Evolutionary conservation across 2,797 vertebrate genomes (phyloP).

Genomic region (Poliocrania exsul): DNA sequence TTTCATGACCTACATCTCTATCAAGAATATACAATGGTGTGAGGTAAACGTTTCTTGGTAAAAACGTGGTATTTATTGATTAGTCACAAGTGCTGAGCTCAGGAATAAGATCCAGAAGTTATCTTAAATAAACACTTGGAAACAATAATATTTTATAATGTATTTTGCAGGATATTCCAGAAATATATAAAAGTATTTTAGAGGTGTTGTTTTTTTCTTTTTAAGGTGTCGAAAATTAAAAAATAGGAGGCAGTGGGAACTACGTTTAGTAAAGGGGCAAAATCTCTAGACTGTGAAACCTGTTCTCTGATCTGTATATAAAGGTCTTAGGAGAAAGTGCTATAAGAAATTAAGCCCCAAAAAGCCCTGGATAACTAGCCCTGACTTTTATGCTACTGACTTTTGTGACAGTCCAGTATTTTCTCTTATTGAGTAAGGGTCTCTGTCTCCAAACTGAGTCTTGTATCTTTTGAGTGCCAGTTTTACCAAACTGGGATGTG

Average conservation of each 20-base stretch:
- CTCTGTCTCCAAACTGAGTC: neutral
- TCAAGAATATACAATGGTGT: neutral
- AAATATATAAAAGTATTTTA: neutral
- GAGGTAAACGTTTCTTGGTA: neutral
- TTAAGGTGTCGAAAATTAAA: neutral
- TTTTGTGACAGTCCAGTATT: neutral
- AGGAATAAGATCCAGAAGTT: neutral
- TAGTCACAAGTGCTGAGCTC: neutral
- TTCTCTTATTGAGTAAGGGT: neutral
- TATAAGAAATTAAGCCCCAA: neutral
- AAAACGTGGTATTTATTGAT: neutral
- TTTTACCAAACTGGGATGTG: neutral
- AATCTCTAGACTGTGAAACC: neutral
- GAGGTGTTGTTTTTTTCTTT: neutral
- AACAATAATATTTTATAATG: neutral
- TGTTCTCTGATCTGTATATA: neutral
- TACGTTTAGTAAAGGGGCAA: neutral
- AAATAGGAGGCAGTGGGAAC: rapidly evolving
- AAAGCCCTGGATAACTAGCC: neutral
- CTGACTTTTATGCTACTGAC: neutral
- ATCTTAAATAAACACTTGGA: neutral
- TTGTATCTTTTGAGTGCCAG: neutral
- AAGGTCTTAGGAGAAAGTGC: neutral
- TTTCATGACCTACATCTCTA: neutral
- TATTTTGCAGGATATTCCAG: neutral